A percentile compares a stretch with the other conserved stretches of the same genome.
phyloP scores from a whole-genome alignment of 2,888 invertebrate species.

The Cryptocephalus moraei region DNA sequence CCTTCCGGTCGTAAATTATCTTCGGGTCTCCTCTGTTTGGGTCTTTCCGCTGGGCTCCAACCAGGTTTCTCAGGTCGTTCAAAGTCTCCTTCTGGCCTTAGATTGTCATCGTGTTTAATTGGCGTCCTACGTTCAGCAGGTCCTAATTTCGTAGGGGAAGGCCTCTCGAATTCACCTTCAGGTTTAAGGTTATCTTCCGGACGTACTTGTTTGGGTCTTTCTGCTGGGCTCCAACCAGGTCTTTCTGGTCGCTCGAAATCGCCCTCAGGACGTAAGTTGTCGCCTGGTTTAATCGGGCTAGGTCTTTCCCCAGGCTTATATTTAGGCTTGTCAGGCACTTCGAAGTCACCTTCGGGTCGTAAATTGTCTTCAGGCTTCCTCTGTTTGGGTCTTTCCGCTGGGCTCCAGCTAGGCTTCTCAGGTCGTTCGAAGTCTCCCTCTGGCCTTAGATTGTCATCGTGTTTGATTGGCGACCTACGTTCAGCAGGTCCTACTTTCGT shows the following conservation, averaged over 20 bases:
- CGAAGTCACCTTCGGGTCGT: slow-evolving; percentile 46
- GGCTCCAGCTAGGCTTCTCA: slow-evolving; percentile 33
- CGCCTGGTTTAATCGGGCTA: slow-evolving; percentile 44
- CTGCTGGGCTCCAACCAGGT: slow-evolving; percentile 37
- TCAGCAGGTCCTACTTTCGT: slow-evolving; percentile 39
- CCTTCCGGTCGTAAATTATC: slow-evolving; percentile 60
- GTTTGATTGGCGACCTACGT: slow-evolving; percentile 31
- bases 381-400: slow-evolving; percentile 43
- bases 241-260: slow-evolving; percentile 42
- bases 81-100: slow-evolving; percentile 49
- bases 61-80: slow-evolving; percentile 29
- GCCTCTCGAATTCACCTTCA: slow-evolving; percentile 44
- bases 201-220: slow-evolving; percentile 41
- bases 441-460: slow-evolving; percentile 40
- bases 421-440: slow-evolving; percentile 44
- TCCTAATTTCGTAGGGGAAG: slow-evolving; percentile 30
- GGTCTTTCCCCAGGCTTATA: slow-evolving; percentile 39
- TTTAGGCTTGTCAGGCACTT: slow-evolving; percentile 35
- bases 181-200: slow-evolving; percentile 45
- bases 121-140: slow-evolving; percentile 53
- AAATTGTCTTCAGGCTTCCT: slow-evolving; percentile 48
- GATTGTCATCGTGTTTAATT: slow-evolving; percentile 38
- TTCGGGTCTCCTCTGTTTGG: slow-evolving; percentile 32
- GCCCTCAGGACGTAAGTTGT: slow-evolving; percentile 53
- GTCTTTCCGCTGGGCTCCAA: slow-evolving; percentile 32